Percentiles rank a stretch among this genome's conserved stretches.
phyloP scores from a whole-genome alignment of 1,140 invertebrate genomes.

The Bombus turneri region DNA sequence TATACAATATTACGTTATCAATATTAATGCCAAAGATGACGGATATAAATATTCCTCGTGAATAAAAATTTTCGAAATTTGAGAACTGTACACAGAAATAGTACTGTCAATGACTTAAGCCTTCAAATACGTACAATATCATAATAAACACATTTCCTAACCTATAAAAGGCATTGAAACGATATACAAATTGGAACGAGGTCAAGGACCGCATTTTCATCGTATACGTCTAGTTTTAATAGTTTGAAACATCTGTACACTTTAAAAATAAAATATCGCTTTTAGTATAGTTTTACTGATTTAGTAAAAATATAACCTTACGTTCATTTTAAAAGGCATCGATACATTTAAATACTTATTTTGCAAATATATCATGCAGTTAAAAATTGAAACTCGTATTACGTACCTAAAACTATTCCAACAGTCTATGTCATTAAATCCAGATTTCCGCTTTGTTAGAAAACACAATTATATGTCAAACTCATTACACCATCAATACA shows the following conservation, averaged over 20 bases:
- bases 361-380: not conserved
- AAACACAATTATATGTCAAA: constrained; percentile 87
- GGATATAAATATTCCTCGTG: not conserved
- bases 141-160: constrained; percentile 46
- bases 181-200: constrained; percentile 15
- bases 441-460: constrained; percentile 88
- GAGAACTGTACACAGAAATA: not conserved
- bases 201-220: constrained; percentile 47
- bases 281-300: not conserved
- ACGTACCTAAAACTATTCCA: constrained; percentile 89
- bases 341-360: not conserved
- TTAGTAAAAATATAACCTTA: constrained; percentile 1
- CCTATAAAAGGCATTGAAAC: constrained; percentile 34
- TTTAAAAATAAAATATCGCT: not conserved
- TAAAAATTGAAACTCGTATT: not conserved
- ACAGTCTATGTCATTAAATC: constrained; percentile 88
- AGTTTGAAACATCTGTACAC: not conserved
- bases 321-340: not conserved
- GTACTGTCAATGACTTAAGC: not conserved
- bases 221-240: not conserved
- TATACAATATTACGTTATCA: not conserved
- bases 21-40: not conserved
- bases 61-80: not conserved
- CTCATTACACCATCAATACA: constrained; percentile 82
- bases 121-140: not conserved